Percentiles rank a stretch among this genome's conserved stretches.
Conservation (phyloP, 2,113 vertebrate genomes). For the Siniperca knerii region DNA sequence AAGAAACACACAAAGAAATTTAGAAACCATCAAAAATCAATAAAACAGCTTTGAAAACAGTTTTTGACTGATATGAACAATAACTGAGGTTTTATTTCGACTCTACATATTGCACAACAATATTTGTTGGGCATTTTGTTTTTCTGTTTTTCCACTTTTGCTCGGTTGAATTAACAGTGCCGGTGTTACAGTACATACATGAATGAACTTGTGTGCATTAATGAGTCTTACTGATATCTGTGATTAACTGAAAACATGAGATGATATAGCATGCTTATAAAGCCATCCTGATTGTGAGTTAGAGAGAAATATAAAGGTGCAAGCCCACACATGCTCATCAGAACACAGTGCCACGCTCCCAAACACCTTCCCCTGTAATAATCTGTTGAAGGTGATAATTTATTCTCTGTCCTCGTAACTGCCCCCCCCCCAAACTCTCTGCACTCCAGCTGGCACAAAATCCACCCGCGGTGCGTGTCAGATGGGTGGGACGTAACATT, state of each 20-base stretch:
- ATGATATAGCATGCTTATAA: background rate
- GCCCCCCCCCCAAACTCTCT: conserved; percentile 25
- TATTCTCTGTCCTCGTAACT: conserved; percentile 66
- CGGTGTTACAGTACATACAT: background rate
- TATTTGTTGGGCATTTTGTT: background rate
- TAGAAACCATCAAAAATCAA: background rate
- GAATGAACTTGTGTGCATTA: conserved; percentile 10
- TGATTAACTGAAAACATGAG: conserved; percentile 25
- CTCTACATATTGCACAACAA: background rate
- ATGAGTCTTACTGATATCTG: background rate
- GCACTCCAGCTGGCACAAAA: conserved; percentile 68
- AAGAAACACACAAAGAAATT: background rate
- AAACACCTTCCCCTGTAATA: conserved; percentile 70
- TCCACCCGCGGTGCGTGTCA: conserved; percentile 60
- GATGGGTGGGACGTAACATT: conserved; percentile 59
- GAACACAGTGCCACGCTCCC: conserved; percentile 44
- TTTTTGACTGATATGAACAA: background rate
- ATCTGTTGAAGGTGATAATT: conserved; percentile 75
- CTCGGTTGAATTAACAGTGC: background rate
- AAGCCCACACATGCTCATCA: conserved; percentile 60
- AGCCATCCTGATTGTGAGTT: conserved; percentile 5
- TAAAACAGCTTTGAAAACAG: background rate
- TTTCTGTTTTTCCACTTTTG: conserved; percentile 1
- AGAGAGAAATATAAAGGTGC: conserved; percentile 39
- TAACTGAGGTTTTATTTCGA: background rate